These are phyloP conservation scores for Barnardius zonarius DNA, from an alignment of 2,113 vertebrate genomes.

Conservation along the genomic window DNA sequence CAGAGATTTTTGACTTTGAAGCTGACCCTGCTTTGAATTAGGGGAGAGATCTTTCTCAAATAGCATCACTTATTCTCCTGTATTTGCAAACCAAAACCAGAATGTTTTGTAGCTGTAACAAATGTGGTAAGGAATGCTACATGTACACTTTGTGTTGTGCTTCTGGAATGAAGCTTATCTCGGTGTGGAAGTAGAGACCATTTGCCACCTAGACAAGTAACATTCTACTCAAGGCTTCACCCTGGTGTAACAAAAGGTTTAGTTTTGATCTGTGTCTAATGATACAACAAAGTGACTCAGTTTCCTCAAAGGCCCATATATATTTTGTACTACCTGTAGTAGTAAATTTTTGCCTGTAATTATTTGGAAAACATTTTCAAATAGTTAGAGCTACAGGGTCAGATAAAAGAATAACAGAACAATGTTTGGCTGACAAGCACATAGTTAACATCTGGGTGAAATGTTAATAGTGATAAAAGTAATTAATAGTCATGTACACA, in stretches of 20 bases:
- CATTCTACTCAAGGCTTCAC: not conserved
- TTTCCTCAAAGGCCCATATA: not conserved
- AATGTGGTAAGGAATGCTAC: not conserved
- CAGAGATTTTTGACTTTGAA: not conserved
- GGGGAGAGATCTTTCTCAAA: not conserved
- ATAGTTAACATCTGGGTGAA: not conserved
- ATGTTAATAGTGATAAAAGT: not conserved
- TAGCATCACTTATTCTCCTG: not conserved
- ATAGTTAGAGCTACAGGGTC: not conserved
- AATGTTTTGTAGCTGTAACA: not conserved
- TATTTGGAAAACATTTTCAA: not conserved
- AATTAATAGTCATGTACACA: not conserved
- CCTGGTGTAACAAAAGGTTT: not conserved
- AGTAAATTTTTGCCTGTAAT: not conserved
- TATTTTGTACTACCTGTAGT: not conserved
- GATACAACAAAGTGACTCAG: not conserved
- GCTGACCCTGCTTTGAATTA: not conserved
- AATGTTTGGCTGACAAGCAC: not conserved
- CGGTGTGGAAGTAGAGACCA: accelerated
- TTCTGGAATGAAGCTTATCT: not conserved
- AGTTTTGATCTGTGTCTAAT: not conserved
- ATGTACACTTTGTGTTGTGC: not conserved
- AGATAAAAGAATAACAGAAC: not conserved
- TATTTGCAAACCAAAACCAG: not conserved
- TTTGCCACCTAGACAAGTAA: not conserved